Conservation (phyloP, 2,797 vertebrate genomes). For the Graptemys geographica region DNA sequence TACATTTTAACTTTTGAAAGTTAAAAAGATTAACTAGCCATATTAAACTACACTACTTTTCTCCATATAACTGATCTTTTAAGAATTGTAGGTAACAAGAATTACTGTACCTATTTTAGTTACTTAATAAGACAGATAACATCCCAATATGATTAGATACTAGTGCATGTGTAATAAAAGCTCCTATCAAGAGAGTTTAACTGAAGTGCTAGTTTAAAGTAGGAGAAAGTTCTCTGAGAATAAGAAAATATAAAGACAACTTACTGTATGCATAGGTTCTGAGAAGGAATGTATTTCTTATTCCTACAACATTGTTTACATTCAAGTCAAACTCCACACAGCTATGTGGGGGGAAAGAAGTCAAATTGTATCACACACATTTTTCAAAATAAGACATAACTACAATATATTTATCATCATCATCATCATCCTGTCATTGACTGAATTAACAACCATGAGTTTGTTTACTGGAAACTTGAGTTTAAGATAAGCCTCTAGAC, state of each 20-base stretch:
- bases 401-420: not conserved
- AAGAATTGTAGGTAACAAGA: not conserved
- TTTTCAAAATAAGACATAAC: not conserved
- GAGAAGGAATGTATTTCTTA: conserved; percentile 98
- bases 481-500: not conserved
- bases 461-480: not conserved
- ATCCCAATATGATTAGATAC: not conserved
- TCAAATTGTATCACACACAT: not conserved
- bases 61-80: not conserved
- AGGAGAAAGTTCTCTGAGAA: not conserved
- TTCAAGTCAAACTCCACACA: conserved; percentile 98
- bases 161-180: not conserved
- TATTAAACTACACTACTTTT: not conserved
- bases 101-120: not conserved
- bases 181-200: not conserved
- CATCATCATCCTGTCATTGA: not conserved
- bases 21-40: not conserved
- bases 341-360: conserved; percentile 74
- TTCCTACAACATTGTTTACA: conserved; percentile 96
- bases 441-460: not conserved
- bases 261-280: conserved; percentile 93
- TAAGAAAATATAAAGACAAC: conserved; percentile 68
- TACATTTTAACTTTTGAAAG: not conserved
- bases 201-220: not conserved
- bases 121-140: not conserved